phyloP scores from a whole-genome alignment of 2,113 vertebrate species.

The Alces alces region DNA sequence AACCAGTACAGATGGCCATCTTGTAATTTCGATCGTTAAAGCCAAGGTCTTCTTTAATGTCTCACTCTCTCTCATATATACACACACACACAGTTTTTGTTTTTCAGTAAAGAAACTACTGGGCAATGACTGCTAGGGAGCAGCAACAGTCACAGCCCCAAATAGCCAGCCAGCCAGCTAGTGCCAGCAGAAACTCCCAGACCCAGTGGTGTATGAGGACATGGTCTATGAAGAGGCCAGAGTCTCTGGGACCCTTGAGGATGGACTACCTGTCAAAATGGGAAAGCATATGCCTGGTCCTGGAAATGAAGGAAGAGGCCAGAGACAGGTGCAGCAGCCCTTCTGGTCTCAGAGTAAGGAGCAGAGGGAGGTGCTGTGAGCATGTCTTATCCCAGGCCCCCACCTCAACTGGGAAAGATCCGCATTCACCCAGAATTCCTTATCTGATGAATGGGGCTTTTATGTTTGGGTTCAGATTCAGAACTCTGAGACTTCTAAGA shows the following conservation, averaged over 20 bases:
- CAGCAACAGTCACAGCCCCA: not conserved
- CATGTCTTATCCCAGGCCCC: not conserved
- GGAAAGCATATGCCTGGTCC: not conserved
- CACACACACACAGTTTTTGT: not conserved
- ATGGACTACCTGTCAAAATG: not conserved
- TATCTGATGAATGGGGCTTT: not conserved
- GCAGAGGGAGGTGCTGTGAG: not conserved
- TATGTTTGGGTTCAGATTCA: not conserved
- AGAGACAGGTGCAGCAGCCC: not conserved
- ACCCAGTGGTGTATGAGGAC: rapidly evolving
- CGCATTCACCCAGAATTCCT: not conserved
- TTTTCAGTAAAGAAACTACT: not conserved
- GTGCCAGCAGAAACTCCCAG: not conserved
- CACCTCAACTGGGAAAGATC: not conserved
- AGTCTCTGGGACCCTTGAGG: not conserved
- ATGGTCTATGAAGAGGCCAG: not conserved
- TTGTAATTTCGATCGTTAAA: not conserved
- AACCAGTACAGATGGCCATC: not conserved
- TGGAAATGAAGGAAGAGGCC: not conserved
- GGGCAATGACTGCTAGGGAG: not conserved
- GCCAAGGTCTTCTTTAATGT: not conserved
- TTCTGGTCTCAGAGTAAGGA: not conserved
- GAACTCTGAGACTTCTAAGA: not conserved
- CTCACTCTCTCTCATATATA: not conserved
- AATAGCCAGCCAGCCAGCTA: not conserved